phyloP scores from a whole-genome alignment of 1,140 invertebrate species.

The Drosophila asahinai region DNA sequence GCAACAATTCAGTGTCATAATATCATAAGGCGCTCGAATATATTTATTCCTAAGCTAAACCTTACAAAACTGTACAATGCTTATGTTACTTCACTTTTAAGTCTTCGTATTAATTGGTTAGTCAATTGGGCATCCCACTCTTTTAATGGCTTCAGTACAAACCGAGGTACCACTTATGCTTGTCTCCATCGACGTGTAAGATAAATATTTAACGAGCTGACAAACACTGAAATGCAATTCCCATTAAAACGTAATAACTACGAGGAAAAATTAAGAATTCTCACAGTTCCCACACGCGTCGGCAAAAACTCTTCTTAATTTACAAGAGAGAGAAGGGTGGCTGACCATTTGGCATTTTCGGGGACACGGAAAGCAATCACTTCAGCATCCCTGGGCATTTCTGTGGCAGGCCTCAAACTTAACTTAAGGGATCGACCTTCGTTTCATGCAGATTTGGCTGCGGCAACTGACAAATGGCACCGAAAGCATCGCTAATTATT shows the following conservation, averaged over 20 bases:
- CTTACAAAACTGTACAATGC: too few relatives aligned
- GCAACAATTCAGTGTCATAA: too few relatives aligned
- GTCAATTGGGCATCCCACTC: neutral
- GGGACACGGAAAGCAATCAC: conserved; percentile 45
- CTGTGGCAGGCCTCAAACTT: conserved; percentile 28
- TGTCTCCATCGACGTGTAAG: neutral
- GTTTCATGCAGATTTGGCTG: conserved; percentile 54
- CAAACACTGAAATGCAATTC: conserved; percentile 14
- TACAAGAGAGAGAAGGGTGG: conserved; percentile 9
- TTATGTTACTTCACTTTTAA: neutral
- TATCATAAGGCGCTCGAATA: too few relatives aligned
- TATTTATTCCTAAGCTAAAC: too few relatives aligned
- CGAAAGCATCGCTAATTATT: conserved; percentile 49
- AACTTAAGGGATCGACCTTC: conserved; percentile 47
- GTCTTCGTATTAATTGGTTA: neutral
- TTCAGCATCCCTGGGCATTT: conserved; percentile 53
- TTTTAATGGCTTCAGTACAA: neutral
- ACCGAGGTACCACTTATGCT: neutral
- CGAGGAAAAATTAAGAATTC: conserved; percentile 26
- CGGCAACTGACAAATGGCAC: conserved; percentile 25
- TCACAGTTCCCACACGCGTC: neutral
- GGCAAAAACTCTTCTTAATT: conserved; percentile 50
- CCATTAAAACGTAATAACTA: conserved; percentile 33
- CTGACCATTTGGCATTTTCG: conserved; percentile 13
- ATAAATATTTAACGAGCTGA: conserved; percentile 5